phyloP scores from a whole-genome alignment of 2,797 vertebrate species.

The Loris lydekkerianus region DNA sequence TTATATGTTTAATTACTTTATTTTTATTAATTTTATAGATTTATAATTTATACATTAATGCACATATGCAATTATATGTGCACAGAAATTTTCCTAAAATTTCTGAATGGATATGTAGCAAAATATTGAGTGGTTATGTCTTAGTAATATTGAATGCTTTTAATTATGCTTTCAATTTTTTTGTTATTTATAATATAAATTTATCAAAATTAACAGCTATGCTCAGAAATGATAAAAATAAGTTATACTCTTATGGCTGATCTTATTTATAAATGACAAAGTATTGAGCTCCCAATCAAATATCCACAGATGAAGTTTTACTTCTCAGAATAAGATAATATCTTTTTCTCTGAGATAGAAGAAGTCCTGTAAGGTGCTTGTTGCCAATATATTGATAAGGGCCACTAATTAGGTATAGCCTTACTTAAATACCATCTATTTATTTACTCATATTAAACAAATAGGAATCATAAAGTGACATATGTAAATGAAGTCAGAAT shows the following conservation, averaged over 20 bases:
- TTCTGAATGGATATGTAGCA: not conserved
- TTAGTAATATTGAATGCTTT: not conserved
- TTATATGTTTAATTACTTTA: not conserved
- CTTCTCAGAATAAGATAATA: not conserved
- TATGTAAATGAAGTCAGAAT: not conserved
- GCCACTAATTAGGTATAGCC: not conserved
- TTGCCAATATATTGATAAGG: slow-evolving; percentile 7
- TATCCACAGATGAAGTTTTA: not conserved
- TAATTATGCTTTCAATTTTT: slow-evolving; percentile 11
- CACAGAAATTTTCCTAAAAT: slow-evolving; percentile 16
- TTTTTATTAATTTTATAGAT: slow-evolving; percentile 33
- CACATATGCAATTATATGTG: not conserved
- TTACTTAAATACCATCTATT: slow-evolving; percentile 10
- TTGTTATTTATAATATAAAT: not conserved
- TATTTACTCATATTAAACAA: slow-evolving; percentile 1
- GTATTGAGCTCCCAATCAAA: not conserved
- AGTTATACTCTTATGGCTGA: not conserved
- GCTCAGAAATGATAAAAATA: slow-evolving; percentile 26
- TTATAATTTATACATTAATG: not conserved
- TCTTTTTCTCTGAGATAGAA: not conserved
- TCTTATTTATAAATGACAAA: slow-evolving; percentile 20
- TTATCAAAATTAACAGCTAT: not conserved
- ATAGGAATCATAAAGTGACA: not conserved
- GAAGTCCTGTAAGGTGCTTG: not conserved
- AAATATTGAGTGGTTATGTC: not conserved